Percentiles rank a stretch among this genome's conserved stretches.
These are phyloP conservation scores for Parazoanthus darwini DNA, from an alignment of 92 coral and sea anemone genomes.

Conservation along the genomic window DNA sequence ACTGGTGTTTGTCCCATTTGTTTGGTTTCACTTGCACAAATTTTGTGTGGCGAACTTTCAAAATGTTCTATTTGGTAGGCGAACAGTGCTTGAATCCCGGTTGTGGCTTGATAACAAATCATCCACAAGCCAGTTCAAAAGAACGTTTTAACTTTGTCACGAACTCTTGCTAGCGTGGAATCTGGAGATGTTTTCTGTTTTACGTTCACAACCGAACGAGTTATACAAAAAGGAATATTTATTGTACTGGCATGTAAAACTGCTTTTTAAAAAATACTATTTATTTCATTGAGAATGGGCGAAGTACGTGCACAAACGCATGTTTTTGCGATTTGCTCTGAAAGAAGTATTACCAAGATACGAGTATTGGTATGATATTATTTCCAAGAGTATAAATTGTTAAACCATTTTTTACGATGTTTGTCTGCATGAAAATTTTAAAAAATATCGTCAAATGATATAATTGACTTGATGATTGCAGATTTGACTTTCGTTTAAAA, in stretches of 20 bases:
- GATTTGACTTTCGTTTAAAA: background rate
- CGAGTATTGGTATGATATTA: background rate
- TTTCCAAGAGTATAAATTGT: background rate
- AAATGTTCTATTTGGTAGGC: background rate
- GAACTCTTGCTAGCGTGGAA: background rate
- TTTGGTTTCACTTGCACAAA: background rate
- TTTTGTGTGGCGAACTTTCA: background rate
- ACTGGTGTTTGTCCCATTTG: background rate
- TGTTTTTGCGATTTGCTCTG: background rate
- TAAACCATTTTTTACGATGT: background rate
- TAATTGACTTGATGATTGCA: background rate
- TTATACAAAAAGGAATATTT: constrained; percentile 10
- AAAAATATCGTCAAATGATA: background rate
- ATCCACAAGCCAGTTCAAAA: background rate
- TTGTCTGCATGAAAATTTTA: background rate
- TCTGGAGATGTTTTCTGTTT: background rate
- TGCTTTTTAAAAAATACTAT: background rate
- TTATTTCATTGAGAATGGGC: background rate
- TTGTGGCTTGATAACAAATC: too few relatives aligned
- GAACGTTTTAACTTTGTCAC: background rate
- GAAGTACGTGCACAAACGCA: background rate
- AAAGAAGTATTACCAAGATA: background rate
- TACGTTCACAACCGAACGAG: background rate
- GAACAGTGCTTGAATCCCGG: background rate
- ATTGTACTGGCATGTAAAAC: constrained; percentile 9